These are phyloP conservation scores for Sus scrofa DNA, from an alignment of 2,113 vertebrate species.

Conservation along the genomic window DNA sequence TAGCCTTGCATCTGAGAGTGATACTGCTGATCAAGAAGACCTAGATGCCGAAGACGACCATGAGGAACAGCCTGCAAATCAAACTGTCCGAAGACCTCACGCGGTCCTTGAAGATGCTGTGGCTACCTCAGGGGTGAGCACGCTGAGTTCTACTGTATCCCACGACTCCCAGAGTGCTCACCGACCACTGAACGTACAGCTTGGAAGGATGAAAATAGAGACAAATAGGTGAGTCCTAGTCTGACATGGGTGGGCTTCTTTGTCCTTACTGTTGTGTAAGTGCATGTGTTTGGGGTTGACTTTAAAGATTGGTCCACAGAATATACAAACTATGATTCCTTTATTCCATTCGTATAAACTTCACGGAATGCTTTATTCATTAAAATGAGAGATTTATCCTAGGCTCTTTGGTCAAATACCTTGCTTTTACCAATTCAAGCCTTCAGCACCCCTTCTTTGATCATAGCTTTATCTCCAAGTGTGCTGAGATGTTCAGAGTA, in stretches of 20 bases:
- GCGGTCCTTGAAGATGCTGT: constrained; percentile 93
- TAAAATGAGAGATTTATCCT: neutral
- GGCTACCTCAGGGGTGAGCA: constrained; percentile 98
- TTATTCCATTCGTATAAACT: neutral
- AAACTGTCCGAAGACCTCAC: constrained; percentile 87
- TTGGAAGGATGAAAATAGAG: constrained; percentile 97
- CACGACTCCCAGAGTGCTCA: constrained; percentile 94
- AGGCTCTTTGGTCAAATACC: neutral
- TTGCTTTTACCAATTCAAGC: neutral
- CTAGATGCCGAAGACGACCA: constrained; percentile 91
- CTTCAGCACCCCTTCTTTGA: neutral
- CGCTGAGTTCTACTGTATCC: constrained; percentile 97
- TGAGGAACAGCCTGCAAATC: constrained; percentile 88
- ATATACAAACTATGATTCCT: neutral
- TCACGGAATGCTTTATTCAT: neutral
- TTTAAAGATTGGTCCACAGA: neutral
- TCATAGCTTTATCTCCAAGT: neutral
- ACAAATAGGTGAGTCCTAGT: constrained; percentile 92
- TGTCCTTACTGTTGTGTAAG: constrained; percentile 43
- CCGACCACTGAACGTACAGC: constrained; percentile 93
- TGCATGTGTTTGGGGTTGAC: neutral
- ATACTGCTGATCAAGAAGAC: constrained; percentile 95
- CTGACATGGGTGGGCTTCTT: neutral
- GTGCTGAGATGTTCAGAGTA: neutral
- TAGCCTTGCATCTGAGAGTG: constrained; percentile 97